Percentiles rank a stretch among this genome's conserved stretches.
Evolutionary conservation across 2,113 vertebrate species (phyloP).

Genomic region (Sturnus vulgaris): DNA sequence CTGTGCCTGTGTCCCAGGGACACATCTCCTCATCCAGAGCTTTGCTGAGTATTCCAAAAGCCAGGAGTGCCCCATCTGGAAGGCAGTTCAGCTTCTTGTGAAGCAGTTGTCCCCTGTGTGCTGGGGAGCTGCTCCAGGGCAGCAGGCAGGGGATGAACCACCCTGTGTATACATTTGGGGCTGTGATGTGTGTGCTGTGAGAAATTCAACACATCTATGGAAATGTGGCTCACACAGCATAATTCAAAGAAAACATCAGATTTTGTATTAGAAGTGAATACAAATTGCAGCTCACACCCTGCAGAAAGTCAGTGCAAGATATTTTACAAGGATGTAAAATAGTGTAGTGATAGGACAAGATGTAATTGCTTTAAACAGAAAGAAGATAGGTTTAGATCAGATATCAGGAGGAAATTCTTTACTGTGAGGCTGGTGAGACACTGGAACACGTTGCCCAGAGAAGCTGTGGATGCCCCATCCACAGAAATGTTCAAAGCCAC

Average conservation of each 20-base stretch:
- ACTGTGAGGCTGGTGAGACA: not conserved
- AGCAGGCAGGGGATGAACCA: not conserved
- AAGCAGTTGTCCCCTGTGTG: accelerated
- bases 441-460: not conserved
- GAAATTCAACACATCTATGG: not conserved
- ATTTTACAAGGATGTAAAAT: not conserved
- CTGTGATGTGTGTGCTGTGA: accelerated
- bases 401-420: not conserved
- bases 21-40: no score
- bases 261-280: slow-evolving; percentile 42
- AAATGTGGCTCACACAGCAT: not conserved
- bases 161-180: not conserved
- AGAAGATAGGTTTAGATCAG: not conserved
- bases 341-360: not conserved
- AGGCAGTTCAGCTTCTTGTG: accelerated
- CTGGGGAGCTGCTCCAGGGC: not conserved
- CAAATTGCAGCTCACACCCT: not conserved
- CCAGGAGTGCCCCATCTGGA: not conserved
- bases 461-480: not conserved
- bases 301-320: not conserved
- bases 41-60: not conserved
- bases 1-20: not conserved
- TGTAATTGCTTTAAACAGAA: not conserved
- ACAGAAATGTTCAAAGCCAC: not conserved
- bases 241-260: not conserved